A percentile compares a stretch with the other conserved stretches of the same genome.
Conservation (phyloP, 2,888 invertebrate species). For the Lasioglossum malachurum region DNA sequence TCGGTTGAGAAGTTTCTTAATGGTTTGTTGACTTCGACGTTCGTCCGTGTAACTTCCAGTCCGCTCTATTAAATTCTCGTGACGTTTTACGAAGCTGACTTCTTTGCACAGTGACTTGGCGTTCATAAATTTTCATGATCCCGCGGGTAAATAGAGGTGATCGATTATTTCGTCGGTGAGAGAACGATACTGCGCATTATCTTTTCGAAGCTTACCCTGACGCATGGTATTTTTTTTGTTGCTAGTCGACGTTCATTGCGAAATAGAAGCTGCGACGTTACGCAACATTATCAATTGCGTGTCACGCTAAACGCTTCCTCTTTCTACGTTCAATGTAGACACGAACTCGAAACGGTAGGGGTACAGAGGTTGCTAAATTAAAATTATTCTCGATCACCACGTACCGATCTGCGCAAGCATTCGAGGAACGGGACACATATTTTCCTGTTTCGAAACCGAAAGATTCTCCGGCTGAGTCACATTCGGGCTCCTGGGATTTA, state of each 20-base stretch:
- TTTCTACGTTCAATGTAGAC: background rate
- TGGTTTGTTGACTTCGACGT: background rate
- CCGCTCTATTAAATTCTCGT: background rate
- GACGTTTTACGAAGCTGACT: background rate
- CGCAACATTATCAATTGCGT: background rate
- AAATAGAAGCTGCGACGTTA: background rate
- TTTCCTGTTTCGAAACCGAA: slow-evolving; percentile 33
- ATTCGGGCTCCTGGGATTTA: slow-evolving; percentile 25
- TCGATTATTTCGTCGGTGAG: background rate
- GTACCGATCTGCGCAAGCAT: background rate
- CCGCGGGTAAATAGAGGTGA: background rate
- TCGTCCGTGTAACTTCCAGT: background rate
- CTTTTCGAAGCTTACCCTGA: background rate
- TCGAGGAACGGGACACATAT: slow-evolving; percentile 19
- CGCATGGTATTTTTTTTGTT: background rate
- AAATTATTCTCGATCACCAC: background rate
- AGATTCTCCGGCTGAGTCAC: slow-evolving; percentile 26
- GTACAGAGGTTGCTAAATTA: background rate
- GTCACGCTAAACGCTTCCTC: background rate
- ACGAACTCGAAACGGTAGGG: background rate
- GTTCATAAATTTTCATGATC: slow-evolving; percentile 9
- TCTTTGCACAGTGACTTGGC: background rate
- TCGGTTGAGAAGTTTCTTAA: background rate
- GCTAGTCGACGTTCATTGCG: slow-evolving; percentile 3
- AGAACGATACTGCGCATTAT: background rate